Percentiles rank a stretch among this genome's conserved stretches.
These are phyloP conservation scores for Sinotaia quadrata DNA, from an alignment of 2,888 invertebrate species.

Conservation along the genomic window DNA sequence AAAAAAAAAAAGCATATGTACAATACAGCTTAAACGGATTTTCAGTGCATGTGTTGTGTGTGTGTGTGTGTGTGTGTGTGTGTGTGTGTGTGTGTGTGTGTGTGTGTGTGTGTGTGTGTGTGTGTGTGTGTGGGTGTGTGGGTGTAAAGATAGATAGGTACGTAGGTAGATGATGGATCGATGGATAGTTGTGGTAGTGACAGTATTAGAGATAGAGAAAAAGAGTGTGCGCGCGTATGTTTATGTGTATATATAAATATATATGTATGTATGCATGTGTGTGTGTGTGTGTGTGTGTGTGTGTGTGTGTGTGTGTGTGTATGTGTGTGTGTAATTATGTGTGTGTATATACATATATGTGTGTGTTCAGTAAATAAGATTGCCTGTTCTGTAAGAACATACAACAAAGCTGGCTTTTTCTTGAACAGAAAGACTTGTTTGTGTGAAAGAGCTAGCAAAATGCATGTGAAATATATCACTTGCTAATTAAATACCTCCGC, in stretches of 20 bases:
- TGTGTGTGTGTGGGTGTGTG: not conserved
- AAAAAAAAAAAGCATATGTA: not conserved
- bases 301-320: conserved; percentile 8
- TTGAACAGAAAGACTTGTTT: too few relatives aligned
- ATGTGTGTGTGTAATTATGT: not conserved
- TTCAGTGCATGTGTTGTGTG: too few relatives aligned
- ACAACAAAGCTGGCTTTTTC: too few relatives aligned
- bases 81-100: conserved; percentile 3
- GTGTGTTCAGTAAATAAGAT: not conserved
- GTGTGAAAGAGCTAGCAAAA: too few relatives aligned
- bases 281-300: not conserved
- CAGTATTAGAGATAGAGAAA: not conserved
- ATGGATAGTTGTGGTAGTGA: not conserved
- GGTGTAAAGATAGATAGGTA: not conserved
- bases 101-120: not conserved
- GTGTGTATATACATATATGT: not conserved
- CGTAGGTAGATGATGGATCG: not conserved
- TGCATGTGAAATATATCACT: too few relatives aligned
- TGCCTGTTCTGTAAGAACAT: too few relatives aligned
- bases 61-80: conserved; percentile 1
- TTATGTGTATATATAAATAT: not conserved
- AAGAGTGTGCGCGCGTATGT: not conserved
- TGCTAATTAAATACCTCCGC: too few relatives aligned
- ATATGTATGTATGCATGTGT: not conserved
- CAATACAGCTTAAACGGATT: not conserved